Evolutionary conservation across 2,797 vertebrate species (phyloP), one percentile per base, ranked within the genome.

Genomic region (Momotus momota): DNA sequence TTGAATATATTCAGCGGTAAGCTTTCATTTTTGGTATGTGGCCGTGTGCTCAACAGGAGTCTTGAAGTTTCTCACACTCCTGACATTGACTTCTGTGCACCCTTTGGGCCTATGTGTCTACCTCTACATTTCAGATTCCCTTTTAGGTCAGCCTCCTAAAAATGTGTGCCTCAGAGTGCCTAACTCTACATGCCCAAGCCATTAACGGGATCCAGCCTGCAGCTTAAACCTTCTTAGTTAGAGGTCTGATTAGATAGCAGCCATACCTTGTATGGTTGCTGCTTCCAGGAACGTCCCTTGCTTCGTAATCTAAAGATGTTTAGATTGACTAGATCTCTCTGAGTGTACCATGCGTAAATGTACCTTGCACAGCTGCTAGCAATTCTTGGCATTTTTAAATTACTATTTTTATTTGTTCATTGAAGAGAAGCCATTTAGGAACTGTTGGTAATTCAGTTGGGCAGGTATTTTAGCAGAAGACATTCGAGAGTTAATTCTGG

Each of bases 401-500:
- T 21, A 65, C 18, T 77, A 21, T 73, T 93, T 94, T 81, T 67
- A 82, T 86, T 90, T 96, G 60, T 88, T 94, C 75, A 40, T 73
- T 92, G 91, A 96, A 89, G 72, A 96, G 94, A 93, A 82, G 43
- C 86, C 86, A 52, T 96, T 90, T 92, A 80, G 93, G 96, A 96
- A 41, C 8, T 27, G 60, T 64, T 90, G 80, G 55, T 96, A 88
- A 88, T 96, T 95, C 92, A 93, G 70, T 95, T 91, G 97, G 92
- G 86, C 78, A 96, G 81, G 82, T 80, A 67, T 96, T 97, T 97
- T 94, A 95, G 90, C 94, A 96, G 51, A 94, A 97, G 96, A 95
- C 93, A 96, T 26, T 38, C 90, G 93, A 91, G 94, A 91, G 96
- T 97, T 97, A 96, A 97, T 97, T 94, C 88, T 96, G 25, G 11